These are phyloP conservation scores for Chlorospingus semifuscus DNA, from an alignment of 2,797 vertebrate genomes.

Conservation along the genomic window DNA sequence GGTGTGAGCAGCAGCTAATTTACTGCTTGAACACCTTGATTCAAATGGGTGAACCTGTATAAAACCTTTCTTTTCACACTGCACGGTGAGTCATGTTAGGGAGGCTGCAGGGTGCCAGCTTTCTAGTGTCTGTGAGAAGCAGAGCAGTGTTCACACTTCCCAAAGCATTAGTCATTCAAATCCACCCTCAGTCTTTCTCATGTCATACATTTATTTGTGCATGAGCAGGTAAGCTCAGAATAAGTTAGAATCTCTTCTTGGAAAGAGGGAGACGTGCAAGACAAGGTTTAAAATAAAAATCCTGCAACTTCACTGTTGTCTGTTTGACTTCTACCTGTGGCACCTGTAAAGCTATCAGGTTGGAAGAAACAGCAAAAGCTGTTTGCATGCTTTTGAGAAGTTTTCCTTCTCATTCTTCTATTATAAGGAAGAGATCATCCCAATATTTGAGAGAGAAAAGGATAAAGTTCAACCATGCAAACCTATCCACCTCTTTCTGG, in stretches of 20 bases:
- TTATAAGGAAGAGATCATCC: neutral
- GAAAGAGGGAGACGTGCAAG: neutral
- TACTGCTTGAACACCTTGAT: neutral
- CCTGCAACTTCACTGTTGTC: neutral
- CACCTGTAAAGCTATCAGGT: neutral
- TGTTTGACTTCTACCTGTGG: neutral
- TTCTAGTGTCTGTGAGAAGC: neutral
- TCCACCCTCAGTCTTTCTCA: slow-evolving; percentile 11
- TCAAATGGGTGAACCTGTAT: neutral
- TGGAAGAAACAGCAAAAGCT: neutral
- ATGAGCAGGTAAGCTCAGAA: slow-evolving; percentile 27
- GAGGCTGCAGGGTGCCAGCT: neutral
- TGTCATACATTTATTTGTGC: neutral
- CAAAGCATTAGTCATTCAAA: slow-evolving; percentile 3
- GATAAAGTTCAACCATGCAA: neutral
- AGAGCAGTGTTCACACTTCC: neutral
- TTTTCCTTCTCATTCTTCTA: neutral
- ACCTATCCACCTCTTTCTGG: neutral
- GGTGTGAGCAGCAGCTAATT: neutral
- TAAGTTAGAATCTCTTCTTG: neutral
- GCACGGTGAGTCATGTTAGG: neutral
- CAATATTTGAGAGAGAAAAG: neutral
- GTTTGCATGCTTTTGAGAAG: neutral
- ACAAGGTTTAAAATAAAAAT: neutral
- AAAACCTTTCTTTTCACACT: neutral